Percentiles rank a stretch among this genome's conserved stretches.
phyloP scores from a whole-genome alignment of 2,113 vertebrate species.

The Poecilia latipinna region DNA sequence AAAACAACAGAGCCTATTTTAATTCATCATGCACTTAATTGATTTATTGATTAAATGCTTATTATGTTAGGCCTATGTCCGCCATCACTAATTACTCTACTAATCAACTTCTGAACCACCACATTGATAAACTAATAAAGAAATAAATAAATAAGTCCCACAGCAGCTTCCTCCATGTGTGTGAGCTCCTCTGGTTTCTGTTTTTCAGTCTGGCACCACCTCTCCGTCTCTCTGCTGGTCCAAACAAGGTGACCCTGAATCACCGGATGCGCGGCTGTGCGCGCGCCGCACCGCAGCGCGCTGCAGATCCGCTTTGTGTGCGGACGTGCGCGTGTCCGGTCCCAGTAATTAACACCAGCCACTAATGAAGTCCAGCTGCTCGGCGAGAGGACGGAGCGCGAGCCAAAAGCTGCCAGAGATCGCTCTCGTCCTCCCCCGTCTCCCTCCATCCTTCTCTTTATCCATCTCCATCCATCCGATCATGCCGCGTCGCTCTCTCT shows the following conservation, averaged over 20 bases:
- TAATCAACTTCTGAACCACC: conserved; percentile 36
- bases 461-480: conserved; percentile 25
- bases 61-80: too few relatives aligned
- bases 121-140: conserved; percentile 35
- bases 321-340: conserved; percentile 64
- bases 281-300: conserved; percentile 71
- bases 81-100: neutral
- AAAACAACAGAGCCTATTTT: too few relatives aligned
- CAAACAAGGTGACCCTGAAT: conserved; percentile 78
- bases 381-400: conserved; percentile 82
- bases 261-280: conserved; percentile 75
- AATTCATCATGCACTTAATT: too few relatives aligned
- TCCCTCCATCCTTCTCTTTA: conserved; percentile 29
- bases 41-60: too few relatives aligned
- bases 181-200: conserved; percentile 55
- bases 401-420: conserved; percentile 85
- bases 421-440: conserved; percentile 47
- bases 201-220: conserved; percentile 79
- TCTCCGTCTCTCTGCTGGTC: conserved; percentile 63
- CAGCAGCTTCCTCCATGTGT: conserved; percentile 1
- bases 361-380: conserved; percentile 99
- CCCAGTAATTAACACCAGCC: conserved; percentile 97
- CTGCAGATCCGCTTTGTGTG: conserved; percentile 79
- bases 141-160: neutral
- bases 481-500: neutral